These are phyloP conservation scores for Acanthochromis polyacanthus DNA, from an alignment of 2,113 vertebrate genomes.

Conservation along the genomic window DNA sequence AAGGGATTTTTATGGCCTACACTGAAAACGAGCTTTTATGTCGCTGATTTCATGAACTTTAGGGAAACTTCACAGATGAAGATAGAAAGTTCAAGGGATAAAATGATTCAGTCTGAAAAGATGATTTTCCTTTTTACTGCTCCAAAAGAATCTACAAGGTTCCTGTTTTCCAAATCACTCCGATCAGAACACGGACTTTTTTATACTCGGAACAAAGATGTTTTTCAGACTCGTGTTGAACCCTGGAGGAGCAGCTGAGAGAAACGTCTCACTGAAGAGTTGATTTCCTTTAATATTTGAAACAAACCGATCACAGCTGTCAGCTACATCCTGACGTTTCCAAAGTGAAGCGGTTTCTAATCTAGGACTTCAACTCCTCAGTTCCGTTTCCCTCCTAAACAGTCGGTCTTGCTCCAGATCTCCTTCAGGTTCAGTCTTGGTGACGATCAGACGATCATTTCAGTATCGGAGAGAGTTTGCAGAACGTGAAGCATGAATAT, in stretches of 20 bases:
- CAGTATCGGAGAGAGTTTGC: neutral
- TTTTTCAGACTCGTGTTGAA: neutral
- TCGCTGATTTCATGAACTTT: too few relatives aligned
- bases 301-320: too few relatives aligned
- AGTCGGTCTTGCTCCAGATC: too few relatives aligned
- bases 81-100: neutral
- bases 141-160: neutral
- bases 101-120: too few relatives aligned
- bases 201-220: too few relatives aligned
- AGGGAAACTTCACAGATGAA: neutral
- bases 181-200: neutral
- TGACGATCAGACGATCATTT: neutral
- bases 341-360: constrained; percentile 38
- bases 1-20: constrained; percentile 33
- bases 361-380: too few relatives aligned
- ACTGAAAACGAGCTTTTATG: neutral
- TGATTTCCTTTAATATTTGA: too few relatives aligned
- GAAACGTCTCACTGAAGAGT: neutral
- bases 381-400: too few relatives aligned
- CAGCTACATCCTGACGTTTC: constrained; percentile 29
- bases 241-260: too few relatives aligned
- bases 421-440: too few relatives aligned
- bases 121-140: neutral
- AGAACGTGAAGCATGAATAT: constrained; percentile 40
- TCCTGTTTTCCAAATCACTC: constrained; percentile 1